Percentiles rank a stretch among this genome's conserved stretches.
Evolutionary conservation across 2,888 invertebrate species (phyloP).

Genomic region (Eristalis intricaria): DNA sequence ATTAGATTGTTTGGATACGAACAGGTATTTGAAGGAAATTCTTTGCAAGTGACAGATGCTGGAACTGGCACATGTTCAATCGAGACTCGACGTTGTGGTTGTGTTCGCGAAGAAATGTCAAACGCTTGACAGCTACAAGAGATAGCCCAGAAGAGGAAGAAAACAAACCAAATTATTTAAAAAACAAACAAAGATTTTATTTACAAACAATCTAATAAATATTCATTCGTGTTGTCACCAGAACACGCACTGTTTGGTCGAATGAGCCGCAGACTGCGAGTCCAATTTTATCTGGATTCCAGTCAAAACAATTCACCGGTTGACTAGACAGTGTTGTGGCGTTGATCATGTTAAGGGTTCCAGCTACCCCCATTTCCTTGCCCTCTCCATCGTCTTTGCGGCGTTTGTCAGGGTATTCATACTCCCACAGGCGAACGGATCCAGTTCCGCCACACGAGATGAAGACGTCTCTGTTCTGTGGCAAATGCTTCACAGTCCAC

Average conservation of each 20-base stretch:
- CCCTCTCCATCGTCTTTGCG: conserved; percentile 88
- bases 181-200: conserved; percentile 1
- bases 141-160: not conserved
- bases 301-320: conserved; percentile 94
- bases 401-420: conserved; percentile 92
- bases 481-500: conserved; percentile 93
- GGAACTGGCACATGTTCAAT: conserved; percentile 33
- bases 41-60: conserved; percentile 4
- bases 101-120: not conserved
- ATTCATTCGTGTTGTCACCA: conserved; percentile 94
- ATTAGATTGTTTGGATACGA: conserved; percentile 37
- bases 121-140: not conserved
- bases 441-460: conserved; percentile 95
- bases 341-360: conserved; percentile 89
- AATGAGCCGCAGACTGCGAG: conserved; percentile 94
- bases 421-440: conserved; percentile 96
- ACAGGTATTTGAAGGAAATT: not conserved
- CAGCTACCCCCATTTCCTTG: conserved; percentile 88
- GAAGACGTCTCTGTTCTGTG: conserved; percentile 96
- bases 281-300: conserved; percentile 95
- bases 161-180: conserved; percentile 34
- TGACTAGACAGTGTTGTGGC: conserved; percentile 92
- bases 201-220: conserved; percentile 81
- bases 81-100: not conserved
- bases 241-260: conserved; percentile 93